Base-by-base conservation (phyloP, 2,888 invertebrate species). In the Palloptera scutellata region DNA sequence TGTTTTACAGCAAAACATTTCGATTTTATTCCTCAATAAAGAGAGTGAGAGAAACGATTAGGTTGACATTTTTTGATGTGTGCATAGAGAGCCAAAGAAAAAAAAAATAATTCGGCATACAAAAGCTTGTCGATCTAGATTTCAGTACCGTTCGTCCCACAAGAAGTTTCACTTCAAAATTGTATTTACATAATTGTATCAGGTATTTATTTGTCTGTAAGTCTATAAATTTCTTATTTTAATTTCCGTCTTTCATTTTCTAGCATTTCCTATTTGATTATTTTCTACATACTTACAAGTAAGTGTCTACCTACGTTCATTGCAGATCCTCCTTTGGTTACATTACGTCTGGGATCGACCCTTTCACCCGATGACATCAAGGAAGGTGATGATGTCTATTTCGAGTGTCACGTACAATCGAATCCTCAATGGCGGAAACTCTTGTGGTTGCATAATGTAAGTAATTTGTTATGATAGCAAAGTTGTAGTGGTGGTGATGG, bases 361-460 rank as follows among this genome's bases (percentile, higher is more conserved):
- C 87, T 95, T 75, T 91, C 92, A 78, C 91, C 93, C 67, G 91
- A 92, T 74, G 94, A 95, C 87, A 95, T 95, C 87, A 95, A 95
- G 85, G 95, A 95, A 86, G 94, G 95, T 62, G 95, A 94, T 81
- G 95, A 95, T 86, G 94, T 95, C 70, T 95, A 95, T 87, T 95
- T 95, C 86, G 95, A 95, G 87, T 95, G 95, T 86, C 93, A 94
- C 87, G 93, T 95, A 79, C 91, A 92, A 80, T 92, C 95, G 77
- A 94, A 95, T 87, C 95, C 95, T 48, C 90, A 91, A 71, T 93
- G 92, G 87, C 89, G 92, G 79, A 92, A 93, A 80, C 89, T 95
- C 73, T 90, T 92, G 75, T 95, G 95, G 95, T 87, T 93, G 76
- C 94, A 94, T 81, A 91, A 95, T 81, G 95, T 95, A 85, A 92